Conservation (phyloP, 2,888 invertebrate species). For the Lithophane semibrunnea region DNA sequence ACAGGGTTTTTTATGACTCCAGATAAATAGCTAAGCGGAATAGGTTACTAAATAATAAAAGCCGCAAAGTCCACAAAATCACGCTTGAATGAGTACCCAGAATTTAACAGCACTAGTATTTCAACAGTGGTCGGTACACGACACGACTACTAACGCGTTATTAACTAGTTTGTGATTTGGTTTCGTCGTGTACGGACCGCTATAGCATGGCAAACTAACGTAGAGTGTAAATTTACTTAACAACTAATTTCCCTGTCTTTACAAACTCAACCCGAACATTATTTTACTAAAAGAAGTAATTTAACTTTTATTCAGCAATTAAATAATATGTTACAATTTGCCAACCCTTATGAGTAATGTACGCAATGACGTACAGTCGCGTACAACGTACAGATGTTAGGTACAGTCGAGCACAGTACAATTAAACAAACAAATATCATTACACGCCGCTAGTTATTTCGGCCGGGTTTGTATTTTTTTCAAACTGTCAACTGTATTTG, state of each 20-base stretch:
- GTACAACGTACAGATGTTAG: conserved; percentile 7
- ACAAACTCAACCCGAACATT: no score
- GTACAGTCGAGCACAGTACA: conserved; percentile 39
- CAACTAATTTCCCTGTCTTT: no score
- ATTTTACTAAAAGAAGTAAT: no score
- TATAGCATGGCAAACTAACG: no score
- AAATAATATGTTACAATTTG: not conserved
- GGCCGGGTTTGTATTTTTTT: conserved; percentile 28
- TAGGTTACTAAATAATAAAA: no score
- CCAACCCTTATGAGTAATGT: conserved; percentile 53
- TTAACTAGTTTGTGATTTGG: not conserved
- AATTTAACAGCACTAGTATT: not conserved
- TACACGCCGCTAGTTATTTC: not conserved
- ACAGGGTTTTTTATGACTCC: no score
- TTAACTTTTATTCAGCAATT: no score
- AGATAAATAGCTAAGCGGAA: no score
- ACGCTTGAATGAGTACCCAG: not conserved
- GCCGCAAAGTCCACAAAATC: no score
- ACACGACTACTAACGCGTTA: not conserved
- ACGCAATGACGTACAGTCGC: conserved; percentile 39
- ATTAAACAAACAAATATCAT: conserved; percentile 51
- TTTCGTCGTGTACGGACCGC: not conserved
- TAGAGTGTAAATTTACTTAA: no score
- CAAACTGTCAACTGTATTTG: conserved; percentile 36
- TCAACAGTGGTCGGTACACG: not conserved